These are phyloP conservation scores for Calephelis nemesis DNA, from an alignment of 1,140 invertebrate genomes.

Conservation along the genomic window DNA sequence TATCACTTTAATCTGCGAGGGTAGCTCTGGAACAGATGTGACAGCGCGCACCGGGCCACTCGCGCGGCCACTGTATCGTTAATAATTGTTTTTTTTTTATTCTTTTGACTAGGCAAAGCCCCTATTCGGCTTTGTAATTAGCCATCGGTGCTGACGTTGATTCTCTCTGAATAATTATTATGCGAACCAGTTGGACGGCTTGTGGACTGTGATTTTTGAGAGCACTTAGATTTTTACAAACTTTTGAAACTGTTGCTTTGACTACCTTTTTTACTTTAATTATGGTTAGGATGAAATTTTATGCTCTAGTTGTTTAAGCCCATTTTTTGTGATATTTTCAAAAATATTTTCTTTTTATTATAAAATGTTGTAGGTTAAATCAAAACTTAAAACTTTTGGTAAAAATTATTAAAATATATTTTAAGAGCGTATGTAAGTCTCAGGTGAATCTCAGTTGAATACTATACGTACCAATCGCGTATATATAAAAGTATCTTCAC, in stretches of 20 bases:
- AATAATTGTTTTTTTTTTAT: constrained; percentile 71
- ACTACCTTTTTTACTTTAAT: constrained; percentile 9
- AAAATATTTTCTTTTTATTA: not conserved
- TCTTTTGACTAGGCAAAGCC: constrained; percentile 64
- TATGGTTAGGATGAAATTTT: not conserved
- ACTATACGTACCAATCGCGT: too few relatives aligned
- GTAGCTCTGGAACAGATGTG: constrained; percentile 66
- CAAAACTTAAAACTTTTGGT: too few relatives aligned
- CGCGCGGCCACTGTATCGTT: constrained; percentile 71
- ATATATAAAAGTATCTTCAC: too few relatives aligned
- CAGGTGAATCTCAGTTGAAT: too few relatives aligned
- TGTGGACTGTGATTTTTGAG: constrained; percentile 31
- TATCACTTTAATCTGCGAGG: constrained; percentile 69
- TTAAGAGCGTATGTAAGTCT: too few relatives aligned
- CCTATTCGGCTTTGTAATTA: constrained; percentile 76
- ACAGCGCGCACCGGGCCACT: constrained; percentile 67
- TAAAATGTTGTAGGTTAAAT: not conserved
- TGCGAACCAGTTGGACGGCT: constrained; percentile 52
- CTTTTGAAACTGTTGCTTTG: constrained; percentile 33
- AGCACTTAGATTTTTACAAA: constrained; percentile 40
- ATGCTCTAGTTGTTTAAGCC: not conserved
- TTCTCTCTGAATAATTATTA: constrained; percentile 67
- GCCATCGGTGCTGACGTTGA: constrained; percentile 63
- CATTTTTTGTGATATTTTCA: not conserved
- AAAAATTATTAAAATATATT: too few relatives aligned